Base-by-base conservation (phyloP, 2,888 invertebrate species). In the Tenthredo scrophulariae region DNA sequence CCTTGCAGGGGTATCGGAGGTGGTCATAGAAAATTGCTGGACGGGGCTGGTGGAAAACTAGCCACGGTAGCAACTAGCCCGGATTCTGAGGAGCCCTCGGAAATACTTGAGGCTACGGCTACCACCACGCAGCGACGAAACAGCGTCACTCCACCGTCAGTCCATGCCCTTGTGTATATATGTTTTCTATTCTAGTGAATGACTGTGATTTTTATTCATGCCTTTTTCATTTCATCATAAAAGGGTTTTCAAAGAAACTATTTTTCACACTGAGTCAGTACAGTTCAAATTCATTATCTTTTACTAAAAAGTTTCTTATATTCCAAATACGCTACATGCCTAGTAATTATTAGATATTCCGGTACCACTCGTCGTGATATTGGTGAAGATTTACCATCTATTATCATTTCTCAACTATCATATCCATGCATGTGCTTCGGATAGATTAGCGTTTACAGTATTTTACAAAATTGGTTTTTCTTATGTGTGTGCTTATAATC, bases 61-160 rank as follows among this genome's bases (percentile, higher is more conserved):
- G 94, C 95, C 88, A 94, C 95, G 87, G 93, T 95, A 90, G 94
- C 94, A 88, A 94, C 93, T 92, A 95, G 95, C 91, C 94, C 95
- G 88, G 94, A 94, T 90, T 94, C 94, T 88, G 94, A 94, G 88
- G 94, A 94, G 91, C 92, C 93, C 88, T 89, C 91, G 85, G 89
- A 89, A 89, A 91, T 91, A 88, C 92, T 91, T 89, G 92, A 91
- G 88, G 91, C 90, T 88, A 90, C 89, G 88, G 90, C 91, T 87
- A 89, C 91, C 86, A 90, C 88, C 88, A 89, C 90, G 89, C 93
- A 94, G 90, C 94, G 94, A 89, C 94, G 94, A 91, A 94, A 94
- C 93, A 94, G 94, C 94, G 93, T 94, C 92, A 94, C 94, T 91
- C 92, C 92, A 93, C 94, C 94, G 94, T 95, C 94, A 94, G 95